Evolutionary conservation across 2,888 invertebrate genomes (phyloP).

Genomic region (Drosophila nr. medialis): DNA sequence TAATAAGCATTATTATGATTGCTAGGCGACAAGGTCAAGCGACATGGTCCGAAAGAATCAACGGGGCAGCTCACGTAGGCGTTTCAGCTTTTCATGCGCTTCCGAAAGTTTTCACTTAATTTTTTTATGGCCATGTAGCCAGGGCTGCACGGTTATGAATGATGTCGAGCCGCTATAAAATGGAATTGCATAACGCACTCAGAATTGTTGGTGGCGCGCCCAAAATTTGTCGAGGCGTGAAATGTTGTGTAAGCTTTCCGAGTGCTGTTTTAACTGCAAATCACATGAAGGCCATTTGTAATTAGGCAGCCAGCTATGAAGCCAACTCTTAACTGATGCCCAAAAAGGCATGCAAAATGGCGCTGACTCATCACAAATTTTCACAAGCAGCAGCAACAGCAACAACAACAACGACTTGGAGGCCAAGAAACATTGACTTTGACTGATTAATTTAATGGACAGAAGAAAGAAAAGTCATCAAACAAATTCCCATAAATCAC

Average conservation of each 20-base stretch:
- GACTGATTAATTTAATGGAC: constrained; percentile 46
- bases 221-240: constrained; percentile 73
- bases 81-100: constrained; percentile 51
- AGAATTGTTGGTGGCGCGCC: constrained; percentile 56
- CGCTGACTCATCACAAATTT: constrained; percentile 52
- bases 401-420: constrained; percentile 1
- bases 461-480: constrained; percentile 35
- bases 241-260: constrained; percentile 58
- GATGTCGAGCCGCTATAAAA: constrained; percentile 31
- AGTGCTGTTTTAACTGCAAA: constrained; percentile 37
- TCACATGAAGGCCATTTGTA: constrained; percentile 68
- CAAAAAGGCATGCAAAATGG: constrained; percentile 18
- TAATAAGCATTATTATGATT: constrained; percentile 50
- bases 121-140: constrained; percentile 8
- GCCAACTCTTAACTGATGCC: constrained; percentile 23
- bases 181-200: constrained; percentile 48
- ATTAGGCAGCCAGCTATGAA: constrained; percentile 64
- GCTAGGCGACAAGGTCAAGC: constrained; percentile 45
- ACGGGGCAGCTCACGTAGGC: constrained; percentile 51
- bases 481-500: constrained; percentile 42
- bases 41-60: constrained; percentile 30
- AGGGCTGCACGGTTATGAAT: constrained; percentile 24
- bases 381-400: constrained; percentile 9
- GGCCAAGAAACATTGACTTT: constrained; percentile 44
- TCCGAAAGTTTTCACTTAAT: constrained; percentile 68